A percentile compares a stretch with the other conserved stretches of the same genome.
Conservation (phyloP, 2,888 invertebrate genomes). For the Loripinus fragilis region DNA sequence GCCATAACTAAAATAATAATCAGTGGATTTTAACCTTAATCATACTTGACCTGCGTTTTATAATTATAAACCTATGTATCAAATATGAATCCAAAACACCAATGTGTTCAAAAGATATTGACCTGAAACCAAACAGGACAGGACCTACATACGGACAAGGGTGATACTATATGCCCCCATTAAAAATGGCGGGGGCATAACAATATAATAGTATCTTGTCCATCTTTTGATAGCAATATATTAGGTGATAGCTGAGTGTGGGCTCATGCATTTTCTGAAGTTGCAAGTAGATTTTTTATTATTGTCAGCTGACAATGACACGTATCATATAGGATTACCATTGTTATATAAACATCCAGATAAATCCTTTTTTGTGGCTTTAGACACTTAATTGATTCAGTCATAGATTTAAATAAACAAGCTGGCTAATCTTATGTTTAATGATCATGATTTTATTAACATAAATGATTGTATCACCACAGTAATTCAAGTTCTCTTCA, state of each 20-base stretch:
- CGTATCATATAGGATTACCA: slow-evolving; percentile 23
- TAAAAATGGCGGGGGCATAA: too few relatives aligned
- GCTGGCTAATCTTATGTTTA: not conserved
- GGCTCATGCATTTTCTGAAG: not conserved
- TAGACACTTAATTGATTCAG: not conserved
- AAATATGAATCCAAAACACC: too few relatives aligned
- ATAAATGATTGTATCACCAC: not conserved
- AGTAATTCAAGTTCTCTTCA: not conserved
- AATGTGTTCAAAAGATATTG: too few relatives aligned
- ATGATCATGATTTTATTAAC: not conserved
- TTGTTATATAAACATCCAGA: not conserved
- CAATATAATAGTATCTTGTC: too few relatives aligned
- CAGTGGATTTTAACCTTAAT: too few relatives aligned
- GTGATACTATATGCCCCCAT: too few relatives aligned
- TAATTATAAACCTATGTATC: too few relatives aligned
- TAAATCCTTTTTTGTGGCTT: not conserved
- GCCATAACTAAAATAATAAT: too few relatives aligned
- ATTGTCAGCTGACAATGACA: slow-evolving; percentile 23
- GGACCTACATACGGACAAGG: too few relatives aligned
- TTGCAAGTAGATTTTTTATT: not conserved
- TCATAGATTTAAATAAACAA: not conserved
- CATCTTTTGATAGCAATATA: not conserved
- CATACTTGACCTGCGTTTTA: too few relatives aligned
- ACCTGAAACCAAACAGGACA: too few relatives aligned
- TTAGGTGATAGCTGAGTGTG: slow-evolving; percentile 16